A percentile compares a stretch with the other conserved stretches of the same genome.
phyloP scores from a whole-genome alignment of 2,797 vertebrate genomes.

The Kryptolebias ocellatus region DNA sequence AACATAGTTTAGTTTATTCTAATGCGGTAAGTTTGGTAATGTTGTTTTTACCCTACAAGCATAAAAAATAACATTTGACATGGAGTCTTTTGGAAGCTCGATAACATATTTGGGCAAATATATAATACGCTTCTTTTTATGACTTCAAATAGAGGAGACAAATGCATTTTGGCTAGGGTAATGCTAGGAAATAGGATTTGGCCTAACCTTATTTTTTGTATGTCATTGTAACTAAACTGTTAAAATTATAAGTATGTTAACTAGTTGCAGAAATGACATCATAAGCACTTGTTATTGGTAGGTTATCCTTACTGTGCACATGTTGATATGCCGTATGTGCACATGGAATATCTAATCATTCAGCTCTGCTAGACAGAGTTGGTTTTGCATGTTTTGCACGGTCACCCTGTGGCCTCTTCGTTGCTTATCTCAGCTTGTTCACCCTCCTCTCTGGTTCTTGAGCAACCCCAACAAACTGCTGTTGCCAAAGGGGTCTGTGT shows the following conservation, averaged over 20 bases:
- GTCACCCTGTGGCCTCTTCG: constrained; percentile 55
- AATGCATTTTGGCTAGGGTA: too few species aligned
- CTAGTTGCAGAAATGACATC: constrained; percentile 10
- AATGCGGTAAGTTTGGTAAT: too few species aligned
- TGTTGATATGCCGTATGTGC: background rate
- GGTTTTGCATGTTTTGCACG: constrained; percentile 33
- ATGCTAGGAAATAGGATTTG: too few species aligned
- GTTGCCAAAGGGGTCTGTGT: constrained; percentile 63
- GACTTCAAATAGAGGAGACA: too few species aligned
- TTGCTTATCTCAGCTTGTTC: constrained; percentile 44
- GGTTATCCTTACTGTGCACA: background rate
- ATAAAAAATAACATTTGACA: too few species aligned
- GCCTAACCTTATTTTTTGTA: too few species aligned
- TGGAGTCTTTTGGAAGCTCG: too few species aligned
- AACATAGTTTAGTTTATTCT: too few species aligned
- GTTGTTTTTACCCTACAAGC: too few species aligned
- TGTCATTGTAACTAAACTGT: too few species aligned
- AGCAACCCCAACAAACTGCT: constrained; percentile 65
- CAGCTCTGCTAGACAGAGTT: constrained; percentile 15
- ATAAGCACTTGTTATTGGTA: background rate
- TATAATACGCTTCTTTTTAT: too few species aligned
- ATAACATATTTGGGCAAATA: too few species aligned
- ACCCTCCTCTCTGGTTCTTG: constrained; percentile 62
- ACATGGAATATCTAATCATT: constrained; percentile 21
- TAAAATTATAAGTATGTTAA: background rate